These are phyloP conservation scores for Odontomyia ornata DNA, from an alignment of 2,888 invertebrate species.

Conservation along the genomic window DNA sequence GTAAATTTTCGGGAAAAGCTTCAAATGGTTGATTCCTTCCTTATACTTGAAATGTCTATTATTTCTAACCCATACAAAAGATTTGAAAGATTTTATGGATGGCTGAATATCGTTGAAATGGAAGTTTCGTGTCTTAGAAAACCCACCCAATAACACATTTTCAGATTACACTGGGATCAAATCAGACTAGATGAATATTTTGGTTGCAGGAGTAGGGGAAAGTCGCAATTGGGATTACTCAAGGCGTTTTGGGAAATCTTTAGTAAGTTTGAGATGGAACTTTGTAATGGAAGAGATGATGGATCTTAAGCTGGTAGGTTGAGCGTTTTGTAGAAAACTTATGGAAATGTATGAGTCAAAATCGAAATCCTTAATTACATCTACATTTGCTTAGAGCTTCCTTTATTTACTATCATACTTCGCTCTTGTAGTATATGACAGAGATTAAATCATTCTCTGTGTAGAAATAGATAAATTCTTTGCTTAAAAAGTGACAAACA, in stretches of 20 bases:
- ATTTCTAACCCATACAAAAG: constrained; percentile 40
- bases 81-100: constrained; percentile 37
- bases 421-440: no score
- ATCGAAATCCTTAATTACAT: no score
- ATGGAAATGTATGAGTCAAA: no score
- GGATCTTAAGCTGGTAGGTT: neutral
- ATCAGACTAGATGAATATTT: neutral
- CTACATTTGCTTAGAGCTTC: neutral
- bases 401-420: no score
- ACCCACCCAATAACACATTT: constrained; percentile 15
- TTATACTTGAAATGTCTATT: constrained; percentile 27
- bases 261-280: neutral
- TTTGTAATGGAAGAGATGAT: neutral
- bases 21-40: constrained; percentile 39
- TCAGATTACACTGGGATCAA: constrained; percentile 23
- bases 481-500: no score
- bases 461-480: no score
- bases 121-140: constrained; percentile 31
- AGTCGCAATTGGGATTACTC: neutral
- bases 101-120: constrained; percentile 30
- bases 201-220: neutral
- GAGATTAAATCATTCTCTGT: no score
- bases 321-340: no score
- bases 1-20: constrained; percentile 27
- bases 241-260: no score